Base-by-base conservation (phyloP, 1,140 invertebrate genomes). In the Harlomillsia oculata region DNA sequence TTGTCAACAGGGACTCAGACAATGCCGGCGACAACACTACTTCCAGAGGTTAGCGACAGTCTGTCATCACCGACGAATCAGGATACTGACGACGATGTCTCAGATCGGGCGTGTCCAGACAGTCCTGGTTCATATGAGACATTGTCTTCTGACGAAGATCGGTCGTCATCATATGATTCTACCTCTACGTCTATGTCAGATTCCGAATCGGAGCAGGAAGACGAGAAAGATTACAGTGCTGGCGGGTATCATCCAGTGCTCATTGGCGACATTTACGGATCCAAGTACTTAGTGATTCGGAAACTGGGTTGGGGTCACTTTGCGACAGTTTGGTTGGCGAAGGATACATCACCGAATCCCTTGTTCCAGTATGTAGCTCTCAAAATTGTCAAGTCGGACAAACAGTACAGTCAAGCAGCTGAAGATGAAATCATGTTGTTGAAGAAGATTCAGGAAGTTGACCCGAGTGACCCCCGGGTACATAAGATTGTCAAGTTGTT, bases 261-360 rank as follows among this genome's bases (percentile, higher is more conserved):
- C 78, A 96, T 96, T 73, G 91, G 91, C 63, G 91, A 96, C 76
- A 77, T 96, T 49, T 96, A 96, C 75, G 77, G 89, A 71, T 82
- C 81, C 70, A 83, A 89, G 60, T 97, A 97, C 77, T 89, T 92
- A 78, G 89, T 97, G 65, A 87, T 93, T 60, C 81, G 93, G 59
- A 97, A 97, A 77, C 77, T 97, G 65, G 94, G 94, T 62, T 97
- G 94, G 94, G 94, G 94, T 53, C 93, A 97, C 72, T 97, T 97
- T 73, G 96, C 92, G 45, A 97, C 94, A 11, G 94, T 97, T 29
- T 97, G 93, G 93, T 80, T 97, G 20, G 94, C 90, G 74, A 96
- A 90, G 91, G 93, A 97, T 77, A 26, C 25, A 34, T 13, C 16
- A 6, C 16, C 14, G 2, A 14, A 28, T 34, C 21, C 18, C 20